phyloP scores from a whole-genome alignment of 2,113 vertebrate species.

The Patagioenas fasciata region DNA sequence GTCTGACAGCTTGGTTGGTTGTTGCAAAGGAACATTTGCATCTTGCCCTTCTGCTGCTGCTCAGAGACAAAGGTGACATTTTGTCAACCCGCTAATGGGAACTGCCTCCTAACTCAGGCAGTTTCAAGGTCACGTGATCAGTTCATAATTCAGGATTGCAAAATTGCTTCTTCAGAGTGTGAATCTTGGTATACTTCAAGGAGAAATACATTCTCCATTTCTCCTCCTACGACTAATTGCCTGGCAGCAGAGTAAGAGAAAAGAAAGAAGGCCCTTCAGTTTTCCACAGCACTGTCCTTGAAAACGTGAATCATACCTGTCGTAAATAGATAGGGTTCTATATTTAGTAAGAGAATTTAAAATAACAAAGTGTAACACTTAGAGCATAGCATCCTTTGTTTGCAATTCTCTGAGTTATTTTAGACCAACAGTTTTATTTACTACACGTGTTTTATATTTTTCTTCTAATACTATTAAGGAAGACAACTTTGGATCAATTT shows the following conservation, averaged over 20 bases:
- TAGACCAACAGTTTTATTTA: slow-evolving; percentile 4
- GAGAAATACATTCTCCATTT: background rate
- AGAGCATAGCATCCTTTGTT: background rate
- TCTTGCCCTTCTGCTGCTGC: background rate
- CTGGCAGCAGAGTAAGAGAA: background rate
- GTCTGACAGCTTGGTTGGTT: background rate
- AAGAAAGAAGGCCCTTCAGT: background rate
- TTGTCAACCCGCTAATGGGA: background rate
- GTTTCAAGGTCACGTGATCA: background rate
- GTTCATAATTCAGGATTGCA: background rate
- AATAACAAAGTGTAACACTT: background rate
- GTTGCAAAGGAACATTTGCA: background rate
- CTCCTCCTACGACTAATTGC: background rate
- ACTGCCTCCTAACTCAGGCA: background rate
- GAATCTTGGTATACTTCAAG: slow-evolving; percentile 6
- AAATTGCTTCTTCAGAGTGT: slow-evolving; percentile 19
- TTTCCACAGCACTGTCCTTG: background rate
- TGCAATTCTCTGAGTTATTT: background rate
- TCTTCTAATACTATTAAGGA: slow-evolving; percentile 10
- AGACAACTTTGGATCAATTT: slow-evolving; percentile 48
- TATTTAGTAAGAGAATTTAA: background rate
- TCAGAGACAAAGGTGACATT: background rate
- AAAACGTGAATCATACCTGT: background rate
- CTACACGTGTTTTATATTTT: background rate
- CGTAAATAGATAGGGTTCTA: background rate